Conservation (phyloP, 2,888 invertebrate species). For the Caenorhabditis panamensis region DNA sequence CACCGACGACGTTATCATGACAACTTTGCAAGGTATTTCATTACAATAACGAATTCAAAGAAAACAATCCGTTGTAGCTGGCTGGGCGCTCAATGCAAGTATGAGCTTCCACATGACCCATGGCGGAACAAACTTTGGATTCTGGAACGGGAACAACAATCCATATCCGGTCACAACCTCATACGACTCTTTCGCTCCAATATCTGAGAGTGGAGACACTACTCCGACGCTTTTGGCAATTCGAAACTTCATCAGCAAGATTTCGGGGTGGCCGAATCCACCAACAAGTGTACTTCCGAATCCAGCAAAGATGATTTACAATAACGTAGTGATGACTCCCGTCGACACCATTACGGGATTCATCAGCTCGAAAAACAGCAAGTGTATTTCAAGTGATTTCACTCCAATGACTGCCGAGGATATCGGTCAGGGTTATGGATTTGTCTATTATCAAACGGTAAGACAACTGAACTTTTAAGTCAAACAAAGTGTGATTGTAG, state of each 20-base stretch:
- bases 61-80: slow-evolving; percentile 12
- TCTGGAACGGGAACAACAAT: slow-evolving; percentile 67
- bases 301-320: slow-evolving; percentile 36
- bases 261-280: slow-evolving; percentile 57
- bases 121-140: slow-evolving; percentile 77
- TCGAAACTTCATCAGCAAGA: slow-evolving; percentile 60
- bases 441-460: slow-evolving; percentile 54
- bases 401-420: slow-evolving; percentile 57
- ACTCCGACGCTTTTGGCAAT: slow-evolving; percentile 65
- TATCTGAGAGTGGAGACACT: slow-evolving; percentile 75
- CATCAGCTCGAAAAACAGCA: slow-evolving; percentile 33
- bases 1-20: slow-evolving; percentile 27
- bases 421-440: slow-evolving; percentile 52
- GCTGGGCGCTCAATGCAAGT: slow-evolving; percentile 50
- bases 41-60: no score
- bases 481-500: no score
- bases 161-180: slow-evolving; percentile 68
- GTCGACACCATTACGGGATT: slow-evolving; percentile 54
- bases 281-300: slow-evolving; percentile 83
- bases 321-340: slow-evolving; percentile 28
- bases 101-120: slow-evolving; percentile 71
- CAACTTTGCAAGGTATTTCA: slow-evolving; percentile 45
- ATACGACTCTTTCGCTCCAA: slow-evolving; percentile 78
- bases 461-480: neutral
- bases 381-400: slow-evolving; percentile 40